Evolutionary conservation across 2,888 invertebrate genomes (phyloP).

Genomic region (Sericinus montela): DNA sequence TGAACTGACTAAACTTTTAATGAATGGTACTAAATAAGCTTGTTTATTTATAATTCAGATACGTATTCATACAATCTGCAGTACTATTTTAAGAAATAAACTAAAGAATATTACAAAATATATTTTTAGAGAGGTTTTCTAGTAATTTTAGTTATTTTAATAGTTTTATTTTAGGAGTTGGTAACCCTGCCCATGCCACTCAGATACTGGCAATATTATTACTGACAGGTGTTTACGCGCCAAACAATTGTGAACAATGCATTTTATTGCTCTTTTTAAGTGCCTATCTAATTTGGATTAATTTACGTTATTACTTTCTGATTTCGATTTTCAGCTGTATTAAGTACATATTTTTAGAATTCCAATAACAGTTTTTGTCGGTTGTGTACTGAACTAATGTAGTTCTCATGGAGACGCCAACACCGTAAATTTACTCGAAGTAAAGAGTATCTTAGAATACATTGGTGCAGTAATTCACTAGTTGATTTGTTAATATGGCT

Average conservation of each 20-base stretch:
- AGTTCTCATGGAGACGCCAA: constrained; percentile 25
- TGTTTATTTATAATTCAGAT: too few relatives aligned
- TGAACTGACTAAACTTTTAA: too few relatives aligned
- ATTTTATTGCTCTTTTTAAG: constrained; percentile 48
- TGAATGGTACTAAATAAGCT: too few relatives aligned
- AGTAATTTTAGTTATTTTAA: too few relatives aligned
- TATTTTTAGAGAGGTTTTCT: too few relatives aligned
- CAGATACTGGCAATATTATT: constrained; percentile 27
- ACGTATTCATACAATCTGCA: too few relatives aligned
- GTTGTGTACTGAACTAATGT: constrained; percentile 17
- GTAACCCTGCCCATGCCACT: too few relatives aligned
- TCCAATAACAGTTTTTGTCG: constrained; percentile 7
- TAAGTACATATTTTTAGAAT: background rate
- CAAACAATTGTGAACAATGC: constrained; percentile 51
- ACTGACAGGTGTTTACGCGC: constrained; percentile 76
- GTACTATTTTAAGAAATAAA: too few relatives aligned
- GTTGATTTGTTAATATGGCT: constrained; percentile 46
- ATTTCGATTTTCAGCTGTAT: constrained; percentile 14
- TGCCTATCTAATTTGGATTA: constrained; percentile 36
- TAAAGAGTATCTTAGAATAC: constrained; percentile 3
- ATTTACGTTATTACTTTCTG: constrained; percentile 25
- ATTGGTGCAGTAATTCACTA: constrained; percentile 17
- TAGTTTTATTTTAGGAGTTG: too few relatives aligned
- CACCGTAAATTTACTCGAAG: constrained; percentile 20
- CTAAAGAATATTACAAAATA: too few relatives aligned